A percentile compares a stretch with the other conserved stretches of the same genome.
Conservation (phyloP, 2,888 invertebrate genomes). For the Monopis laevigella region DNA sequence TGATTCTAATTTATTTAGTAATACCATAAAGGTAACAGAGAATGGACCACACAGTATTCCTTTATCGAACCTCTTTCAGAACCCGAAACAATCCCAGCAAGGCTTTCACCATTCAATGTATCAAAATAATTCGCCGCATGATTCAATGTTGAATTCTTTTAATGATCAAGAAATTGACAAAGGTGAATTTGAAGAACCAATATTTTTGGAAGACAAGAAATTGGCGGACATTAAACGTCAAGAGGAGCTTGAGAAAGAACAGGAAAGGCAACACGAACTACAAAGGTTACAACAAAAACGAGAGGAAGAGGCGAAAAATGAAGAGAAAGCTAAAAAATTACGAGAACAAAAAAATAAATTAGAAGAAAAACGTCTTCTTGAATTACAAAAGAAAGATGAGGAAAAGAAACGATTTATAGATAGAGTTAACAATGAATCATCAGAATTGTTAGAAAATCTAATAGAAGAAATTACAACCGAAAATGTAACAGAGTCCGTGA, state of each 20-base stretch:
- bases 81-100: no score
- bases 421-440: conserved; percentile 44
- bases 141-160: not conserved
- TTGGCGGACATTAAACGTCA: conserved; percentile 17
- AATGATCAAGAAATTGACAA: conserved; percentile 8
- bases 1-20: conserved; percentile 8
- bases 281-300: conserved; percentile 21
- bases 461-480: conserved; percentile 36
- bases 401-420: conserved; percentile 36
- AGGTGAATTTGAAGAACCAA: conserved; percentile 39
- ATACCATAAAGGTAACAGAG: not conserved
- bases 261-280: conserved; percentile 23
- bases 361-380: conserved; percentile 28
- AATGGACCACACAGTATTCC: not conserved
- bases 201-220: not conserved
- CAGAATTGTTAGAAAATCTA: conserved; percentile 36
- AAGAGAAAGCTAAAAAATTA: conserved; percentile 39
- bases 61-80: conserved; percentile 30
- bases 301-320: conserved; percentile 22
- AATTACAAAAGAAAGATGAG: conserved; percentile 19
- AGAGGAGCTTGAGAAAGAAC: conserved; percentile 22
- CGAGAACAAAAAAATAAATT: conserved; percentile 37
- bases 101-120: conserved; percentile 28
- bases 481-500: conserved; percentile 30
- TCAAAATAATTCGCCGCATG: conserved; percentile 37